These are phyloP conservation scores for Conistra vaccinii DNA, from an alignment of 2,888 invertebrate genomes.

Conservation along the genomic window DNA sequence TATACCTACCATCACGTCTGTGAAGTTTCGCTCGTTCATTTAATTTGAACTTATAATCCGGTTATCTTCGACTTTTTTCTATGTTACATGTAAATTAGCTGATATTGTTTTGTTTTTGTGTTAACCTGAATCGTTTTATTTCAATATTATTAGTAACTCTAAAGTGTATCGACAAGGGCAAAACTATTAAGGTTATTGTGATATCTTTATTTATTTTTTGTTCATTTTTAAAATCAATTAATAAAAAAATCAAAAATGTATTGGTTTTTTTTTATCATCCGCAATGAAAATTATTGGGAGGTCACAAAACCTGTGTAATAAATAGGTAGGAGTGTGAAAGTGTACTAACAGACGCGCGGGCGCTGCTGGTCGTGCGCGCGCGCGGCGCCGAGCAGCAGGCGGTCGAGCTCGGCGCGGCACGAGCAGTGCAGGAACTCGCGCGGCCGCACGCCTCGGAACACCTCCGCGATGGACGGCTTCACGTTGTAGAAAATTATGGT, in stretches of 20 bases:
- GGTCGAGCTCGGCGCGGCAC: constrained; percentile 81
- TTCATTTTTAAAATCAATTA: not conserved
- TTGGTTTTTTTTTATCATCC: not conserved
- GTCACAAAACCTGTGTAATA: not conserved
- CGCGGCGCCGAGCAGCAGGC: constrained; percentile 73
- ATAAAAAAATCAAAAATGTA: not conserved
- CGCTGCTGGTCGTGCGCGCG: constrained; percentile 12
- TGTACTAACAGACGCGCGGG: constrained; percentile 20
- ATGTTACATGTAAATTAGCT: not conserved
- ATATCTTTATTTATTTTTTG: not conserved
- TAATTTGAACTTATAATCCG: not conserved
- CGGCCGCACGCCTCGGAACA: constrained; percentile 93
- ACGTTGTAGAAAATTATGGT: constrained; percentile 94
- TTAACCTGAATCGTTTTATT: not conserved
- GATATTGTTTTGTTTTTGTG: constrained; percentile 1
- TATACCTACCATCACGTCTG: not conserved
- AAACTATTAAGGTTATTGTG: constrained; percentile 5
- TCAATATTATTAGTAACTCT: constrained; percentile 2
- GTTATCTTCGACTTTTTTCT: not conserved
- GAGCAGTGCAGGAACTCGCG: constrained; percentile 91
- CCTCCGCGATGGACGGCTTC: constrained; percentile 93
- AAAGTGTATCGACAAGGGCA: not conserved
- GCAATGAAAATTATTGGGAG: not conserved
- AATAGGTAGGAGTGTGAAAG: not conserved
- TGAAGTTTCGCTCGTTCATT: constrained; percentile 13